Evolutionary conservation across 1,140 invertebrate species (phyloP), one percentile per base, ranked within the genome.

Genomic region (Pantala flavescens): DNA sequence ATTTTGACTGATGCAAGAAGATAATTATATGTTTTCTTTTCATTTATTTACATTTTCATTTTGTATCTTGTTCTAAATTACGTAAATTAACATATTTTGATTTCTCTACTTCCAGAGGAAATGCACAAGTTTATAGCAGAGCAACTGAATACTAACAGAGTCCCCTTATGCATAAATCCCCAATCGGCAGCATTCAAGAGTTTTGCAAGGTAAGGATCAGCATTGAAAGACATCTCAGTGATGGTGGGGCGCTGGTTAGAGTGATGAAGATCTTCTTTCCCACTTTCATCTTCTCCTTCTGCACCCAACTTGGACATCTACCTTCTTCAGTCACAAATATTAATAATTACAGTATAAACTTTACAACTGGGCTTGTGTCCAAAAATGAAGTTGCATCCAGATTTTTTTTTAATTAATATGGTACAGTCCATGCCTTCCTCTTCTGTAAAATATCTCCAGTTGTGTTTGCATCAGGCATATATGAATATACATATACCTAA

Each of bases 111-210:
- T 89, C 74, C 91, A 96, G 96, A 98, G 88, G 93, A 96, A 88
- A 93, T 99, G 87, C 95, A 98, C 87, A 96, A 96, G 87, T 98
- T 98, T 86, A 98, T 99, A 83, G 90, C 93, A 78, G 96, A 98
- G 83, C 95, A 97, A 83, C 88, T 98, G 81, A 93, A 94, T 82
- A 93, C 93, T 79, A 85, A 85, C 77, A 90, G 95, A 76, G 95
- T 99, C 76, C 97, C 98, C 78, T 87, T 99, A 74, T 99, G 97
- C 87, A 98, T 99, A 86, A 99, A 99, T 88, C 98, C 97, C 77
- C 95, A 98, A 86, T 98, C 96, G 79, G 96, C 97, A 81, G 95
- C 97, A 82, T 99, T 98, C 88, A 98, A 98, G 87, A 98, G 94
- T 88, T 99, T 99, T 89, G 94, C 96, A 87, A 98, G 95, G 95